Conservation (phyloP, 1,140 invertebrate species). For the Bombus waltoni region DNA sequence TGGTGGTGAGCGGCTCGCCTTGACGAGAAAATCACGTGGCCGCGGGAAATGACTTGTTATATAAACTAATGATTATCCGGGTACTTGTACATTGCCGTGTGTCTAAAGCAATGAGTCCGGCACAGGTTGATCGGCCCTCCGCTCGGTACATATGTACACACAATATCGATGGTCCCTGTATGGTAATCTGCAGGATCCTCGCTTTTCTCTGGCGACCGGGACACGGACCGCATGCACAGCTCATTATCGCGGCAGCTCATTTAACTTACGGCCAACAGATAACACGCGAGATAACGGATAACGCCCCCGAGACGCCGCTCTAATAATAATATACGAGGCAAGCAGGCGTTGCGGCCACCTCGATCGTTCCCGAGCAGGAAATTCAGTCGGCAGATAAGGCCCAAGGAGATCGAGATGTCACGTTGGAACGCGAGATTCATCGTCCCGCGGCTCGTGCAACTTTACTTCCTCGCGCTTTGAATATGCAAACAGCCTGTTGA, state of each 20-base stretch:
- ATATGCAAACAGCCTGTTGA: slow-evolving; percentile 16
- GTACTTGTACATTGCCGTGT: slow-evolving; percentile 56
- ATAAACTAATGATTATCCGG: slow-evolving; percentile 81
- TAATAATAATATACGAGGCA: slow-evolving; percentile 42
- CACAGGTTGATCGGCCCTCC: slow-evolving; percentile 45
- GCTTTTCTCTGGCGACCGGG: not conserved
- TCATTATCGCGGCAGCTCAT: slow-evolving; percentile 41
- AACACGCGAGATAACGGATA: slow-evolving; percentile 55
- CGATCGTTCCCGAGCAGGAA: slow-evolving; percentile 53
- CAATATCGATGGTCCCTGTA: not conserved
- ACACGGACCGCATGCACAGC: not conserved
- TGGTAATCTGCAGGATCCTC: not conserved
- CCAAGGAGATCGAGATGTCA: slow-evolving; percentile 57
- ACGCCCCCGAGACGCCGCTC: slow-evolving; percentile 53
- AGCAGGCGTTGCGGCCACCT: not conserved
- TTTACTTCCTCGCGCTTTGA: slow-evolving; percentile 26
- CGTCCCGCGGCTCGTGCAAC: not conserved
- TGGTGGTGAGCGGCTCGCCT: slow-evolving; percentile 80
- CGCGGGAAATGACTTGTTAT: slow-evolving; percentile 82
- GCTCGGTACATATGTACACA: not conserved
- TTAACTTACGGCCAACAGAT: slow-evolving; percentile 33
- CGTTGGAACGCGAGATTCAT: slow-evolving; percentile 51
- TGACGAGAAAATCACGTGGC: slow-evolving; percentile 81
- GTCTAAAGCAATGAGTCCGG: slow-evolving; percentile 60
- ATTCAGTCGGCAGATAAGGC: slow-evolving; percentile 29